Percentiles rank a stretch among this genome's conserved stretches.
Evolutionary conservation across 2,888 invertebrate genomes (phyloP).

Genomic region (Synanthedon myopaeformis): DNA sequence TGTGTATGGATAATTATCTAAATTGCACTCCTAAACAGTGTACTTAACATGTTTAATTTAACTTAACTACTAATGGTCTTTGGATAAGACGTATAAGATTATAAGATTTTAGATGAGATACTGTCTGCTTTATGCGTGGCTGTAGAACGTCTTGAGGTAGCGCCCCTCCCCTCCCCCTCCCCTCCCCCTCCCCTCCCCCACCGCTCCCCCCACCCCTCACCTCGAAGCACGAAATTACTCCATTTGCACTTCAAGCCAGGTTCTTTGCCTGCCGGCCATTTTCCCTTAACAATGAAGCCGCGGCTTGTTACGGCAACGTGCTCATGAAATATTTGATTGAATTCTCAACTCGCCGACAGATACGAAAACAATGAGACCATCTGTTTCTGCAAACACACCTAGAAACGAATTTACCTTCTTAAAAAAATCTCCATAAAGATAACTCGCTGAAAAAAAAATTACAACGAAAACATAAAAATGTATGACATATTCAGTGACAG

Average conservation of each 20-base stretch:
- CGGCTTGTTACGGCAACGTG: constrained; percentile 8
- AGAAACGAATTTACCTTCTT: too few species aligned
- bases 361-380: background rate
- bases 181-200: constrained; percentile 11
- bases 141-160: background rate
- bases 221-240: constrained; percentile 40
- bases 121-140: background rate
- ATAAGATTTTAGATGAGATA: too few species aligned
- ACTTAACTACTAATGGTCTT: too few species aligned
- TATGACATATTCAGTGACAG: too few species aligned
- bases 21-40: too few species aligned
- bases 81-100: too few species aligned
- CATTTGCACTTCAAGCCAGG: constrained; percentile 68
- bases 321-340: constrained; percentile 13
- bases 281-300: constrained; percentile 32
- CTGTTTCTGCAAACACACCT: background rate
- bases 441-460: too few species aligned
- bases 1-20: too few species aligned
- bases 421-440: too few species aligned
- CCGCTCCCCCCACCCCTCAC: constrained; percentile 10
- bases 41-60: too few species aligned
- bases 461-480: too few species aligned
- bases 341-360: constrained; percentile 7
- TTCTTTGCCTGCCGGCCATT: constrained; percentile 61
- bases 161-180: constrained; percentile 5